Conservation (phyloP, 1,140 invertebrate species). For the Monochamus saltuarius region DNA sequence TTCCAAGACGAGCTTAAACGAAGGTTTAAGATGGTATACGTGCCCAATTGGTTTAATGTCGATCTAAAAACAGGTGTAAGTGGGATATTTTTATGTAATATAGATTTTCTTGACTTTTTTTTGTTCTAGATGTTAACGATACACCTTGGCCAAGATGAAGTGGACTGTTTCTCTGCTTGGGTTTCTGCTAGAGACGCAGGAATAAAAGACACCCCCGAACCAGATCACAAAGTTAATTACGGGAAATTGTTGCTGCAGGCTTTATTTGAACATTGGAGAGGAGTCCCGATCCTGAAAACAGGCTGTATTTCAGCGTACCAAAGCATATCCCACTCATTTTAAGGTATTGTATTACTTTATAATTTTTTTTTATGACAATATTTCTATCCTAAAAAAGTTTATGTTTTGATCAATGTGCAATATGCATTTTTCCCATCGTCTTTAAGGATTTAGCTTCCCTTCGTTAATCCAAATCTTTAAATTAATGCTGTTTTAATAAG, state of each 20-base stretch:
- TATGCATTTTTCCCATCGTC: too few relatives aligned
- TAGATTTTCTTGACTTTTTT: constrained; percentile 8
- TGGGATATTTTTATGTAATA: constrained; percentile 23
- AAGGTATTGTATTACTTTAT: too few relatives aligned
- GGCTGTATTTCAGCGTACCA: constrained; percentile 90
- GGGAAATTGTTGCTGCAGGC: constrained; percentile 92
- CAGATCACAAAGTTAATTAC: constrained; percentile 95
- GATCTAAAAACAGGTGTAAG: constrained; percentile 96
- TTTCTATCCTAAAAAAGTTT: too few relatives aligned
- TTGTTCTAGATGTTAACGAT: constrained; percentile 88
- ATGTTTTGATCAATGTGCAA: too few relatives aligned
- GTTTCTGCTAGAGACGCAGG: constrained; percentile 95
- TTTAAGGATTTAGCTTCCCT: too few relatives aligned
- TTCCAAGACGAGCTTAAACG: constrained; percentile 95
- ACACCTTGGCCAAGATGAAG: constrained; percentile 94
- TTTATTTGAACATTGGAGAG: constrained; percentile 93
- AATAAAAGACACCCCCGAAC: constrained; percentile 71
- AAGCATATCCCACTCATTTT: constrained; percentile 96
- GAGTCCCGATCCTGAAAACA: constrained; percentile 66
- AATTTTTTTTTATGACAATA: too few relatives aligned
- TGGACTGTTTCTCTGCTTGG: constrained; percentile 98
- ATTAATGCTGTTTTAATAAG: too few relatives aligned
- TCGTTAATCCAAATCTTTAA: too few relatives aligned
- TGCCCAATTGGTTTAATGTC: constrained; percentile 99
- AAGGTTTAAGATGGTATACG: constrained; percentile 90